These are phyloP conservation scores for Darevskia nairensis DNA, from an alignment of 2,797 vertebrate genomes.

Conservation along the genomic window DNA sequence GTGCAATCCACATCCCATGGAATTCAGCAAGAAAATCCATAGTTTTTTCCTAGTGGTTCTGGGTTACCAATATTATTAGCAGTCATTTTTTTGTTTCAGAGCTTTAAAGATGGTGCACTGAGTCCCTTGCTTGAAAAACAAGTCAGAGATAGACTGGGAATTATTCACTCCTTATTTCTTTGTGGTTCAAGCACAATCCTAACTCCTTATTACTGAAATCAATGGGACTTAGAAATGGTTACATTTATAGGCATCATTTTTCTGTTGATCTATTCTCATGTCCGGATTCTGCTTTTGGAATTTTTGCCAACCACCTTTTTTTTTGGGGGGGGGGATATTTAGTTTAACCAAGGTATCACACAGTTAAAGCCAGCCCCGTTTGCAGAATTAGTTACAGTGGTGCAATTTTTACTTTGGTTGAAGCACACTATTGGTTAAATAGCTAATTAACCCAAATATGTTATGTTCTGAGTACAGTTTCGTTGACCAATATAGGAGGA, in stretches of 20 bases:
- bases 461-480: not conserved
- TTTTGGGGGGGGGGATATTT: no score
- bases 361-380: not conserved
- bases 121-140: not conserved
- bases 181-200: not conserved
- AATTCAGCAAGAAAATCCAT: not conserved
- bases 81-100: not conserved
- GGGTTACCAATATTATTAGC: not conserved
- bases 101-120: not conserved
- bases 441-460: not conserved
- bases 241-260: not conserved
- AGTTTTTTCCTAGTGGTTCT: not conserved
- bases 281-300: not conserved
- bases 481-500: not conserved
- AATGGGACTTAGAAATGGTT: not conserved
- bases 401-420: not conserved
- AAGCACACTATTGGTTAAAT: not conserved
- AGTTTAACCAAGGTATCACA: not conserved
- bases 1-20: not conserved
- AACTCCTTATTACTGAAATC: not conserved
- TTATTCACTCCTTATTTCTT: not conserved
- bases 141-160: not conserved
- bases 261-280: not conserved
- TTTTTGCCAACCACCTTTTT: not conserved
- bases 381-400: not conserved